Evolutionary conservation across 2,888 invertebrate species (phyloP).

Genomic region (Drosophila anceps): DNA sequence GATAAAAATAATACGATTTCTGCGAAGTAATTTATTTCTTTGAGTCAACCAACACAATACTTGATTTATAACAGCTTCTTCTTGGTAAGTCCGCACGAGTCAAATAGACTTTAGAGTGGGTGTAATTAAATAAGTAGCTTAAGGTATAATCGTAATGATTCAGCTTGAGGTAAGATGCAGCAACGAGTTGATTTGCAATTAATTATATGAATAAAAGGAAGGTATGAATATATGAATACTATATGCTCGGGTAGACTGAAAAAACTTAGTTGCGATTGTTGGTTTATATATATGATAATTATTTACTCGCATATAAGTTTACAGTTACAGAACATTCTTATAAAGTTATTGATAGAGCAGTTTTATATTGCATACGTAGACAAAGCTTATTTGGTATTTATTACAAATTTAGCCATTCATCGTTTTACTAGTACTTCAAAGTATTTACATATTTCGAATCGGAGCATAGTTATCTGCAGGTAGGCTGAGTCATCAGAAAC

Average conservation of each 20-base stretch:
- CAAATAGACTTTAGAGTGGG: background rate
- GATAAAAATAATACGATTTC: slow-evolving; percentile 9
- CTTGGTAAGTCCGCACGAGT: background rate
- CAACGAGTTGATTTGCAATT: background rate
- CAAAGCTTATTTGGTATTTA: too few relatives aligned
- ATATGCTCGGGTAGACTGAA: background rate
- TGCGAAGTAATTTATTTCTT: slow-evolving; percentile 8
- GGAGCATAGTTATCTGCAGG: too few relatives aligned
- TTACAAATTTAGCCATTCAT: too few relatives aligned
- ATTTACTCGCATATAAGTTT: too few relatives aligned
- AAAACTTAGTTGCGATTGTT: too few relatives aligned
- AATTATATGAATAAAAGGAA: background rate
- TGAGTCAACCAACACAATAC: slow-evolving; percentile 1
- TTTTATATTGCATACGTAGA: too few relatives aligned
- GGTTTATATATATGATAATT: too few relatives aligned
- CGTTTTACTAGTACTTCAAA: too few relatives aligned
- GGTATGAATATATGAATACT: background rate
- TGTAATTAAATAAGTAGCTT: slow-evolving; percentile 7
- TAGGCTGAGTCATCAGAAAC: too few relatives aligned
- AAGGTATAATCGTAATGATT: background rate
- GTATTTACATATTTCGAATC: too few relatives aligned
- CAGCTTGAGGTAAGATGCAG: background rate
- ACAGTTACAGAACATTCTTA: too few relatives aligned
- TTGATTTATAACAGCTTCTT: background rate
- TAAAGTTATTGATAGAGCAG: too few relatives aligned